Evolutionary conservation across 2,888 invertebrate species (phyloP).

Genomic region (Trachelus troglodyta): DNA sequence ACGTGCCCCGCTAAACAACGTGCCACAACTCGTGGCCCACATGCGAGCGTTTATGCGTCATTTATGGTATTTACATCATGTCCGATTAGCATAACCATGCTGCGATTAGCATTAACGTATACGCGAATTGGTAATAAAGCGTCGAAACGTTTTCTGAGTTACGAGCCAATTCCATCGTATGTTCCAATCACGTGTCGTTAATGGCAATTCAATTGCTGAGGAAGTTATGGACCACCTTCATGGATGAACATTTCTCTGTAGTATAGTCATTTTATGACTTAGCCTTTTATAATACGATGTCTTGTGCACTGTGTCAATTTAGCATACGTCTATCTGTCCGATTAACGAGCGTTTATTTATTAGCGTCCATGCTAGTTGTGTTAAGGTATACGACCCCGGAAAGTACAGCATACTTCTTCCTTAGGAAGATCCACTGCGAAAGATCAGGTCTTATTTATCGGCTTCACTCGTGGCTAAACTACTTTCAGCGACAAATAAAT

Average conservation of each 20-base stretch:
- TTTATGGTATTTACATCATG: constrained; percentile 31
- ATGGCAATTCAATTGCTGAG: neutral
- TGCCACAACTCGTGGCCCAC: constrained; percentile 21
- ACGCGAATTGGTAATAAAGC: constrained; percentile 17
- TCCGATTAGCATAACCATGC: constrained; percentile 16
- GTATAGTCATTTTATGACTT: neutral
- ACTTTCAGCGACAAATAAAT: constrained; percentile 60
- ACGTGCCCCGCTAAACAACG: constrained; percentile 4
- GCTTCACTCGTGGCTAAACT: constrained; percentile 28
- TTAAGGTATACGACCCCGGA: neutral
- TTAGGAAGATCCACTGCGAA: neutral
- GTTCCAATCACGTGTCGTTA: neutral
- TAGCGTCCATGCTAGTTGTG: neutral
- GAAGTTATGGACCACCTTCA: neutral
- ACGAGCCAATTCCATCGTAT: neutral
- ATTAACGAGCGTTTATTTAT: neutral
- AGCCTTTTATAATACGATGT: neutral
- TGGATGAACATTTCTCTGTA: neutral
- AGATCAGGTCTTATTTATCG: neutral
- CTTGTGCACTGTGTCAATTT: neutral
- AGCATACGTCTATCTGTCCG: neutral
- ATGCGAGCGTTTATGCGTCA: constrained; percentile 35
- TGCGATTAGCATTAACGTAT: constrained; percentile 21
- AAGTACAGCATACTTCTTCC: neutral
- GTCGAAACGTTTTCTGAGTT: constrained; percentile 2